Evolutionary conservation across 2,113 vertebrate species (phyloP).

Genomic region (Zosterops borbonicus): DNA sequence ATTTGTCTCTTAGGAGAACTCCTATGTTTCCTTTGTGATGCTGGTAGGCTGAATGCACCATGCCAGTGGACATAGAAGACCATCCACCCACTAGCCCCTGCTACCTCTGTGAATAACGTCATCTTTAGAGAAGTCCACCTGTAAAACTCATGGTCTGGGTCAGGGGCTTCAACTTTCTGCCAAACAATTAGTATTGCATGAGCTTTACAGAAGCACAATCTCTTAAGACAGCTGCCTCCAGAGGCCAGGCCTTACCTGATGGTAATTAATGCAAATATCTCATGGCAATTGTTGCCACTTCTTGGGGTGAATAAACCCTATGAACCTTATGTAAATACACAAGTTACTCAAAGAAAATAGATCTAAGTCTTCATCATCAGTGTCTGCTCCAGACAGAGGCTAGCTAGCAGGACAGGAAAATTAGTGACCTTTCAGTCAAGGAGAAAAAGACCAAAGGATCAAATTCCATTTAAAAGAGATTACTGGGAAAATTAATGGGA

Average conservation of each 20-base stretch:
- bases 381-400: neutral
- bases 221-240: neutral
- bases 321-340: neutral
- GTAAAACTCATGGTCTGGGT: neutral
- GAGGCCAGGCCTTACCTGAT: neutral
- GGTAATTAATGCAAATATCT: neutral
- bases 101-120: neutral
- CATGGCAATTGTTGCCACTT: neutral
- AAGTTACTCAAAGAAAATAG: neutral
- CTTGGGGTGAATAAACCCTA: neutral
- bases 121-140: neutral
- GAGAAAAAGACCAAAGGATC: neutral
- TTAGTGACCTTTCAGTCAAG: neutral
- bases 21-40: neutral
- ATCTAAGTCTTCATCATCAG: neutral
- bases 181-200: neutral
- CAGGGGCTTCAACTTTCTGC: neutral
- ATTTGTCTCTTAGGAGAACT: neutral
- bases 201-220: neutral
- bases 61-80: neutral
- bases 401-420: neutral
- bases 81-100: neutral
- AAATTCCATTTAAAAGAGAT: neutral
- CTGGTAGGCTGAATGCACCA: neutral
- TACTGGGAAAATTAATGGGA: neutral